phyloP scores from a whole-genome alignment of 2,888 invertebrate genomes.

The Pyralis farinalis region DNA sequence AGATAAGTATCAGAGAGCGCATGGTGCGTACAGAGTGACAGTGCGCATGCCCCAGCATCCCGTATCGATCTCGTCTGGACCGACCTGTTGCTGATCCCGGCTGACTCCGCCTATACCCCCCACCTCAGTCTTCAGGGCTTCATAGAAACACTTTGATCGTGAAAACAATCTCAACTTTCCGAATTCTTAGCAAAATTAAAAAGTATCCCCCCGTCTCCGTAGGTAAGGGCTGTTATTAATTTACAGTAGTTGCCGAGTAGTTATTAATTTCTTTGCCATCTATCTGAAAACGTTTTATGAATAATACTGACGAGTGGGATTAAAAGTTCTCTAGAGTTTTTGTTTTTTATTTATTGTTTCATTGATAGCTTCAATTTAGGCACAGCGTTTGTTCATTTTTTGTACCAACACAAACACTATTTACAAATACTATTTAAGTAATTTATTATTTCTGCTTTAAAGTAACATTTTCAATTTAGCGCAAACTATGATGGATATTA shows the following conservation, averaged over 20 bases:
- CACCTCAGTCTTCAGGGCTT: constrained; percentile 28
- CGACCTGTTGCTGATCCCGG: constrained; percentile 68
- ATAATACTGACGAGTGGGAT: too few relatives aligned
- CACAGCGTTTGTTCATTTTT: too few relatives aligned
- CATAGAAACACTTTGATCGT: constrained; percentile 55
- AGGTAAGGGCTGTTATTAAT: constrained; percentile 15
- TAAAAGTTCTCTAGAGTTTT: too few relatives aligned
- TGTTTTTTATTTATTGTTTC: too few relatives aligned
- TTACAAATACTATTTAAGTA: too few relatives aligned
- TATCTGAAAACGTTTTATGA: too few relatives aligned
- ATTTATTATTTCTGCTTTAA: too few relatives aligned
- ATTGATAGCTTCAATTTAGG: too few relatives aligned
- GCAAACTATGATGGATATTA: too few relatives aligned
- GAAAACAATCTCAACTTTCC: constrained; percentile 72
- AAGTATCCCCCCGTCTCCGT: constrained; percentile 38
- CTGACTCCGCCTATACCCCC: constrained; percentile 39
- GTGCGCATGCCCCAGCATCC: constrained; percentile 71
- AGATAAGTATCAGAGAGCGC: constrained; percentile 64
- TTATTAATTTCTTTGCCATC: constrained; percentile 36
- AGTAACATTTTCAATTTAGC: too few relatives aligned
- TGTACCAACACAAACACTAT: too few relatives aligned
- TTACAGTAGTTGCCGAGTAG: constrained; percentile 22
- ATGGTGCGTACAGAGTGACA: constrained; percentile 52
- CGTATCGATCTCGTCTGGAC: constrained; percentile 60
- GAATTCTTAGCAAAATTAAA: constrained; percentile 67